Percentiles rank a stretch among this genome's conserved stretches.
These are phyloP conservation scores for Hippocampus kuda DNA, from an alignment of 2,797 vertebrate genomes.

Conservation along the genomic window DNA sequence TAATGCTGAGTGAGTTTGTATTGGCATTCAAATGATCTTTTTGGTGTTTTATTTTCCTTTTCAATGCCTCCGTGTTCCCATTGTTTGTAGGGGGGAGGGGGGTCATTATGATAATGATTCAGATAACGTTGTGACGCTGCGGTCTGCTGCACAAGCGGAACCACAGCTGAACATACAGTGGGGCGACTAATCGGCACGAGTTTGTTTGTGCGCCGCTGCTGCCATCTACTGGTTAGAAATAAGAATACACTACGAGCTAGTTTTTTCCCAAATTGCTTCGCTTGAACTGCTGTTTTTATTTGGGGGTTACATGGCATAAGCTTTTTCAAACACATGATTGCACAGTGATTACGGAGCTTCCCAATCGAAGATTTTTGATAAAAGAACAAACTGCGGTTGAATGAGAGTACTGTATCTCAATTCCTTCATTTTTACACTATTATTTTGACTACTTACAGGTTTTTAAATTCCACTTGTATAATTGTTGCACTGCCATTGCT, in stretches of 20 bases:
- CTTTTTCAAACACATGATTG: background rate
- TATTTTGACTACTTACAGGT: background rate
- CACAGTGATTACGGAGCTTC: background rate
- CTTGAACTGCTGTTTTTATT: background rate
- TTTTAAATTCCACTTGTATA: background rate
- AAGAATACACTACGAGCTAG: constrained; percentile 9
- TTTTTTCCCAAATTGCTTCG: background rate
- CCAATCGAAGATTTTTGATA: background rate
- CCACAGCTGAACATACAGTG: background rate
- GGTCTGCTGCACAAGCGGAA: background rate
- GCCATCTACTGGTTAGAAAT: constrained; percentile 53
- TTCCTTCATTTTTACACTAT: background rate
- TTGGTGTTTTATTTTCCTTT: too few relatives aligned
- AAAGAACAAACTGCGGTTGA: background rate
- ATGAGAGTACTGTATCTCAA: too few relatives aligned
- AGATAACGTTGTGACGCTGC: background rate
- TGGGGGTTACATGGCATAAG: background rate
- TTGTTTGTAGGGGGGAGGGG: too few relatives aligned
- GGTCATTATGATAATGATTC: background rate
- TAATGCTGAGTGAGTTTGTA: too few relatives aligned
- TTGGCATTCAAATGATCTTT: too few relatives aligned
- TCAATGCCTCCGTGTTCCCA: too few relatives aligned
- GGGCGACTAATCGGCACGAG: background rate
- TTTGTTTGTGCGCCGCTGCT: constrained; percentile 40
- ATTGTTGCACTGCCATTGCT: background rate